Base-by-base conservation (phyloP, 2,113 vertebrate species). In the Bubo scandiacus region DNA sequence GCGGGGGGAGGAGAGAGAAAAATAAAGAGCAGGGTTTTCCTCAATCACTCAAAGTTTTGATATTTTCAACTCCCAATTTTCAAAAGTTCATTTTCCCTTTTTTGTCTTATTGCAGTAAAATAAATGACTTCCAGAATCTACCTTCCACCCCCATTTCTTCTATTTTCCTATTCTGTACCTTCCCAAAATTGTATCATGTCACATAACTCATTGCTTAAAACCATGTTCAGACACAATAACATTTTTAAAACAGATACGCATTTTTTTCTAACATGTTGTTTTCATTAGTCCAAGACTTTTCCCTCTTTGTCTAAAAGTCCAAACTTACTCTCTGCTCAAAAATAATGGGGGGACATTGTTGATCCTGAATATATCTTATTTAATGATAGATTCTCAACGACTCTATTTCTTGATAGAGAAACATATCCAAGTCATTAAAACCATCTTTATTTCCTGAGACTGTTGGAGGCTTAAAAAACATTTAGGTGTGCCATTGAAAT, bases 181-280 rank as follows among this genome's bases (percentile, higher is more conserved):
- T 67, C 68, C 63, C 10, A 32, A 52, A 96, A 90, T 51, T 4
- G 15, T 9, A 11, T 65, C 40, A 2, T 26, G 29, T 71, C 90
- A 25, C 34, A 5, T 23, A 86, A 40, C 66, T 93, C 85, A 23
- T 36, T 26, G 54, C 87, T 90, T 61, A 72, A 68, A 93, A 40
- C 67, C 34, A 0, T 25, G 21, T 43, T 88, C 85, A 92, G 85
- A 22, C 71, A 86, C 79, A 90, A 81, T 77, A 79, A 88, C 70
- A 61, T 62, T 88, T 90, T 90, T 78, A 5, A 77, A 80, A 42
- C 59, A 90, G 89, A 96, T 86, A 90, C 0, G 30, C 58, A 2
- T 30, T 87, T 94, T 82, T 88, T 36, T 59, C 20, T 45, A 70
- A 84, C 95, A 95, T 52, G 30, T 40, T 96, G 90, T 94, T 96